Base-by-base conservation (phyloP, 2,888 invertebrate genomes). In the Celastrina argiolus region DNA sequence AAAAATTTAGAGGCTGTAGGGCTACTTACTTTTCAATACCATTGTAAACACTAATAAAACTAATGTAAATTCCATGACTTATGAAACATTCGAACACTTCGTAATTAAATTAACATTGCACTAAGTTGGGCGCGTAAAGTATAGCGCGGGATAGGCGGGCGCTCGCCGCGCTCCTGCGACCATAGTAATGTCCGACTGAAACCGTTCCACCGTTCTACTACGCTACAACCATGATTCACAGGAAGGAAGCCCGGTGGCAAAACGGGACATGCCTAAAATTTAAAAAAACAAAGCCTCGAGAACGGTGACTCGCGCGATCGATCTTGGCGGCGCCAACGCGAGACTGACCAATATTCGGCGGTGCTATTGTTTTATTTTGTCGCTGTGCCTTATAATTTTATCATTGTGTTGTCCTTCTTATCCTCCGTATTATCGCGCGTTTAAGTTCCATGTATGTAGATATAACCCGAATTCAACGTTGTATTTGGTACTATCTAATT, bases 231-330 rank as follows among this genome's bases (percentile, higher is more conserved):
- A 81, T 89, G 88, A 89, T 83, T 90, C 88, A 88, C 86, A 86
- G 88, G 85, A 85, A 83, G 85, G 81, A 81, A 78, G 74, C 78
- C 73, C 81, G 82, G 80, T 79, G 76, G 82, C 79, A 73, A 83
- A 88, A 87, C 85, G 88, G 88, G 81, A 79, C 83, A 88, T 84
- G 82, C 85, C 79, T 81, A 78, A 82, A 82, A 79, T 79, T 72
- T 78, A 74, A 72, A 72, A 74, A 78, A 84, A 80, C 80, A 79
- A 71, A 74, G 72, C 66, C 66, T 18, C 75, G 71, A 73, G 80
- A 77, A 68, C 75, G 81, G 75, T 81, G 86, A 87, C 73, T 85
- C 87, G 82, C 74, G 79, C 85, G 85, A 78, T 86, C 87, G 81
- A 82, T 82, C 74, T 75, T 81, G 82, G 84, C 88, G 87, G 84